Evolutionary conservation across 1,140 invertebrate genomes (phyloP).

Genomic region (Brachionus plicatilis): DNA sequence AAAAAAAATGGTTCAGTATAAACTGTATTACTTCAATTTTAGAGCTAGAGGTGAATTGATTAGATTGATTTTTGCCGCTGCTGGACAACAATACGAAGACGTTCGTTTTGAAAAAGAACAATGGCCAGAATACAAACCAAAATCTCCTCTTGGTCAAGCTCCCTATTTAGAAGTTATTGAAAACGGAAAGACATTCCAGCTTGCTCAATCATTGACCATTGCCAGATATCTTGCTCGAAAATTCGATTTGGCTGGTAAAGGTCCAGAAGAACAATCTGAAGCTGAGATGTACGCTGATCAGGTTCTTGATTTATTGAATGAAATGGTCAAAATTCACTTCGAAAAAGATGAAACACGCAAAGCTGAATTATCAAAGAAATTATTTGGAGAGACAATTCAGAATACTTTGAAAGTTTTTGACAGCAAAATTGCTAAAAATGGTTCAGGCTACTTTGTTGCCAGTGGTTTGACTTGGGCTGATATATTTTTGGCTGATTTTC

Average conservation of each 20-base stretch:
- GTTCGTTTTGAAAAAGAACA: neutral
- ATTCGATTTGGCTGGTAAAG: conserved; percentile 25
- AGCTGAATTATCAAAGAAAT: neutral
- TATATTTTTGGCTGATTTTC: neutral
- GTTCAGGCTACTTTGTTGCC: neutral
- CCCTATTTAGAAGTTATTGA: conserved; percentile 30
- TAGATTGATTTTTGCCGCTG: conserved; percentile 38
- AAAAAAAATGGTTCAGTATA: conserved; percentile 38
- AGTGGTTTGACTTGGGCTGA: conserved; percentile 20
- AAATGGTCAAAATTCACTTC: neutral
- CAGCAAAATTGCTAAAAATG: neutral
- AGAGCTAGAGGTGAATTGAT: conserved; percentile 19
- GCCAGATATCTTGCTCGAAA: neutral
- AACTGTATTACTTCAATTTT: conserved; percentile 1
- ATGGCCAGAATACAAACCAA: conserved; percentile 1
- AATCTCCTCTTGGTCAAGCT: conserved; percentile 24
- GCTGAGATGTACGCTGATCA: conserved; percentile 18
- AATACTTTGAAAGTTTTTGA: neutral
- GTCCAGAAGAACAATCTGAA: neutral
- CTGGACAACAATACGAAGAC: conserved; percentile 28
- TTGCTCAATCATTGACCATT: conserved; percentile 18
- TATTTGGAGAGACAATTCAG: neutral
- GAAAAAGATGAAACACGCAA: neutral
- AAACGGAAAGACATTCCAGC: neutral
- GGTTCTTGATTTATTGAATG: neutral